phyloP scores from a whole-genome alignment of 2,888 invertebrate species.

The Dryocosmus kuriphilus region DNA sequence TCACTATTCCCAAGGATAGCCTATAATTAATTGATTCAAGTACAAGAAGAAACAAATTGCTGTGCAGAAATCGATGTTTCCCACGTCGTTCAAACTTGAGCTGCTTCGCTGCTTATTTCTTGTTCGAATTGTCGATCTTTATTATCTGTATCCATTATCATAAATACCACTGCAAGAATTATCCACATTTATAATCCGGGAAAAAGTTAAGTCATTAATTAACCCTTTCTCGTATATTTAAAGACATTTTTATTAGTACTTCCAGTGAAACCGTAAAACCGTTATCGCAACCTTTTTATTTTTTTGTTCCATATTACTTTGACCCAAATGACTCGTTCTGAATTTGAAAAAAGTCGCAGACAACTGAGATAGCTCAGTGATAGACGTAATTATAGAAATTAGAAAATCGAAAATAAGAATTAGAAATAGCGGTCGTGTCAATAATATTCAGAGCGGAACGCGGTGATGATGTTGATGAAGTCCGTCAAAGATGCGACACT shows the following conservation, averaged over 20 bases:
- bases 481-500: constrained; percentile 17
- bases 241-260: not conserved
- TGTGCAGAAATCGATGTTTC: no score
- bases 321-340: not conserved
- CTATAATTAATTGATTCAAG: no score
- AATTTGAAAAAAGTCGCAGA: not conserved
- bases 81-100: no score
- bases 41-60: no score
- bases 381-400: not conserved
- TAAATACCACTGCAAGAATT: not conserved
- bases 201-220: not conserved
- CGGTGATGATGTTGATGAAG: constrained; percentile 13
- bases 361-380: not conserved
- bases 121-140: no score
- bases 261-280: constrained; percentile 9
- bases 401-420: constrained; percentile 32
- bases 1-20: no score
- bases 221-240: not conserved
- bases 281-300: constrained; percentile 14
- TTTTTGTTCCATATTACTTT: constrained; percentile 4
- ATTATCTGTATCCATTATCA: not conserved
- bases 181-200: not conserved
- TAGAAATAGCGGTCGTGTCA: not conserved
- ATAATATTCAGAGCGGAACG: constrained; percentile 31
- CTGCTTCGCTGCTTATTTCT: no score